Conservation (phyloP, 2,113 vertebrate species). For the Antechinus flavipes region DNA sequence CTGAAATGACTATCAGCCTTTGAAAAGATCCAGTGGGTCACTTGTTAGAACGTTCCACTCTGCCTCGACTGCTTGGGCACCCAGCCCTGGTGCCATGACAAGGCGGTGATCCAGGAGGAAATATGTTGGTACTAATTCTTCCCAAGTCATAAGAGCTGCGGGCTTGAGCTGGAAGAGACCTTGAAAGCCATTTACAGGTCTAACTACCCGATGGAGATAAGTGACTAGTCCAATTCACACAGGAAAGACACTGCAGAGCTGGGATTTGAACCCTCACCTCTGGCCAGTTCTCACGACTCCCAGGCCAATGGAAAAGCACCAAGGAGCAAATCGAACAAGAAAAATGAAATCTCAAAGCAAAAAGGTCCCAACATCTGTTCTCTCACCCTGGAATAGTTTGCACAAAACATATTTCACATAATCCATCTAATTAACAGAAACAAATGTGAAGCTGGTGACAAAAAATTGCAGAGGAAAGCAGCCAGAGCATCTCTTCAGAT, state of each 20-base stretch:
- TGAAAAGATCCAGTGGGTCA: no score
- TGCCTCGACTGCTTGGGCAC: no score
- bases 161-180: not conserved
- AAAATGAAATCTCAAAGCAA: slow-evolving; percentile 34
- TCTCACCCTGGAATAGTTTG: slow-evolving; percentile 26
- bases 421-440: slow-evolving; percentile 67
- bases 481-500: not conserved
- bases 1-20: no score
- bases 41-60: no score
- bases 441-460: slow-evolving; percentile 36
- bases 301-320: slow-evolving; percentile 43
- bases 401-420: slow-evolving; percentile 27
- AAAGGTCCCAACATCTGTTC: slow-evolving; percentile 28
- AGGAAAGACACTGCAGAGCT: not conserved
- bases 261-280: not conserved
- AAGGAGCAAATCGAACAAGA: slow-evolving; percentile 55
- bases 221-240: not conserved
- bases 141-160: not conserved
- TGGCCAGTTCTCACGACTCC: slow-evolving; percentile 50
- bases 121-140: not conserved
- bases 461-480: slow-evolving; percentile 5
- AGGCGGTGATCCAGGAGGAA: no score
- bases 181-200: not conserved
- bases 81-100: no score
- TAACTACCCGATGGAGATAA: no score